Conservation (phyloP, 37 sponge, comb jelly and placozoan species). For the Cliona cf. orientalis region DNA sequence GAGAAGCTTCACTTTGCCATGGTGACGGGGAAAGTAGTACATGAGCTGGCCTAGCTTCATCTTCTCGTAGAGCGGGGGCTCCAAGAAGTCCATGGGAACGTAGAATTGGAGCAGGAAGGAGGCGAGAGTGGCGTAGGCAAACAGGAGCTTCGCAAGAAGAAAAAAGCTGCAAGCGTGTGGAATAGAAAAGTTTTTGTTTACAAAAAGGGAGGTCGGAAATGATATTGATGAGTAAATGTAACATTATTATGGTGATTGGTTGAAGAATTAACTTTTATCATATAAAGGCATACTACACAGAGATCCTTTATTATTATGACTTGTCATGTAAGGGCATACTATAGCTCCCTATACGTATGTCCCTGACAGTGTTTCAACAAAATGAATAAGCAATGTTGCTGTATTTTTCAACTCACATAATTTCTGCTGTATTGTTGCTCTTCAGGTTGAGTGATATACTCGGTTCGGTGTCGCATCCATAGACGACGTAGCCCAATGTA, state of each 20-base stretch:
- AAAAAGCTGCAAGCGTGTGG: slow-evolving; percentile 48
- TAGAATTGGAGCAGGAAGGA: slow-evolving; percentile 75
- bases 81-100: slow-evolving; percentile 85
- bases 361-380: too few species aligned
- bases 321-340: too few species aligned
- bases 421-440: slow-evolving; percentile 23
- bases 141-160: slow-evolving; percentile 60
- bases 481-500: slow-evolving; percentile 79
- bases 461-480: slow-evolving; percentile 58
- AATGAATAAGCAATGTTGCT: too few species aligned
- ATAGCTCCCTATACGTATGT: too few species aligned
- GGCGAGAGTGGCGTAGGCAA: slow-evolving; percentile 62
- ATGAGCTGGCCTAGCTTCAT: slow-evolving; percentile 20
- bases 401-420: too few species aligned
- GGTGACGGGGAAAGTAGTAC: slow-evolving; percentile 18
- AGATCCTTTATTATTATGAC: too few species aligned
- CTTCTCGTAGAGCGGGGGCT: slow-evolving; percentile 33
- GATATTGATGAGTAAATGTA: not conserved
- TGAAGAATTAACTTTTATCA: too few species aligned
- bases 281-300: too few species aligned
- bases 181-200: too few species aligned
- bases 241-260: not conserved
- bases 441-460: slow-evolving; percentile 79
- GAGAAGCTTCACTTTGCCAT: not conserved
- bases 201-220: too few species aligned